Base-by-base conservation (phyloP, 1,140 invertebrate species). In the Metaphire vulgaris region DNA sequence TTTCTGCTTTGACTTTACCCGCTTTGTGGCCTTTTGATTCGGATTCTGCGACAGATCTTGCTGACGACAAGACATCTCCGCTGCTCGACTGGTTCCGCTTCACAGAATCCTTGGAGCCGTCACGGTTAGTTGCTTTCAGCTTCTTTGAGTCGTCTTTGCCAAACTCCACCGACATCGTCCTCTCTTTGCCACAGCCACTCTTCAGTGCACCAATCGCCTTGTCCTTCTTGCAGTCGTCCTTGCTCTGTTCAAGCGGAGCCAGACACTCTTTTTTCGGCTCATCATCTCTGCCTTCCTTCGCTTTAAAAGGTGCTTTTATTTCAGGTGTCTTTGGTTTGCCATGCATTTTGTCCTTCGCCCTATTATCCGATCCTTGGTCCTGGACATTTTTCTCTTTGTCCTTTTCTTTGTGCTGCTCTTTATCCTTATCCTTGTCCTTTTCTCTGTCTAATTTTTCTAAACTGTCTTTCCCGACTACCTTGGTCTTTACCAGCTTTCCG, bases 321-420 rank as follows among this genome's bases (percentile, higher is more conserved):
- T 56, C 41, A 56, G 21, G 6, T 56, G 41, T 6, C 41, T 56
- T 56, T 6, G 6, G 41, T 21, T 56, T 56, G 41, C 6, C 21
- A 21, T 56, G 41, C 6, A 6, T 56, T 16, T 29, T n/a, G n/a
- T 79, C 87, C 88, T 80, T 77, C 78, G 66, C 34, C 80, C 79
- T 73, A 77, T 79, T 31, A 32, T 56, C 34, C 33, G 41, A 32
- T 30, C 28, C 77, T 69, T 69, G 71, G 79, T 33, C 79, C 74
- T 81, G 74, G 67, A 75, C 74, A 70, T 81, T 79, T 30, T 81
- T 33, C 30, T 73, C 75, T 74, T 32, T 75, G 29, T 81, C 79
- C 41, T 78, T 75, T 30, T 56, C 79, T 79, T 14, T 81, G 79
- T 75, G 79, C 79, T 33, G 77, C 78, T 64, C 32, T 33, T 16